Percentiles rank a stretch among this genome's conserved stretches.
phyloP scores from a whole-genome alignment of 2,113 vertebrate species.

The Chaenogobius annularis region DNA sequence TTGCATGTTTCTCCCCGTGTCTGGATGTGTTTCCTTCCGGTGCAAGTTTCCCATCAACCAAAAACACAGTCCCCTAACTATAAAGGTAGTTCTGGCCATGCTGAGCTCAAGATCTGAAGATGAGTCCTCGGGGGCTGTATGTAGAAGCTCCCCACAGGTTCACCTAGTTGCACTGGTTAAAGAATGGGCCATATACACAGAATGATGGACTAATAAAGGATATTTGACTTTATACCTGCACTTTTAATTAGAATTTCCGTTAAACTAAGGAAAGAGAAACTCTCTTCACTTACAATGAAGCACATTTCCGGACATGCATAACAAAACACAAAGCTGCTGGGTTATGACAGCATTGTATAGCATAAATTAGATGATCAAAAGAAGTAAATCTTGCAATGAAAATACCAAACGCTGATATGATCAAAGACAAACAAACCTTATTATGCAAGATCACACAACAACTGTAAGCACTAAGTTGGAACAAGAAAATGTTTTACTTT shows the following conservation, averaged over 20 bases:
- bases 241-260: not conserved
- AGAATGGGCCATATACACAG: no score
- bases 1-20: no score
- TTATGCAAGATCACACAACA: not conserved
- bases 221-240: not conserved
- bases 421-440: conserved; percentile 10
- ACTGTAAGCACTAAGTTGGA: not conserved
- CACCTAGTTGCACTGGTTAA: no score
- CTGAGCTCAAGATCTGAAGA: no score
- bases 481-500: not conserved
- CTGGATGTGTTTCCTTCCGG: no score
- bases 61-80: no score
- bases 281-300: not conserved
- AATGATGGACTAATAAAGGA: no score
- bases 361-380: not conserved
- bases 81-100: no score
- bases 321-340: conserved; percentile 5
- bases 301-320: not conserved
- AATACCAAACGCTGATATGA: not conserved
- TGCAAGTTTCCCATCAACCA: no score
- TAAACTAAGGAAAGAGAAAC: not conserved
- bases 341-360: not conserved
- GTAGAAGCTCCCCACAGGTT: no score
- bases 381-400: conserved; percentile 5
- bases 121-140: no score